Evolutionary conservation across 1,140 invertebrate genomes (phyloP), one percentile per base, ranked within the genome.

Genomic region (Atta texana): DNA sequence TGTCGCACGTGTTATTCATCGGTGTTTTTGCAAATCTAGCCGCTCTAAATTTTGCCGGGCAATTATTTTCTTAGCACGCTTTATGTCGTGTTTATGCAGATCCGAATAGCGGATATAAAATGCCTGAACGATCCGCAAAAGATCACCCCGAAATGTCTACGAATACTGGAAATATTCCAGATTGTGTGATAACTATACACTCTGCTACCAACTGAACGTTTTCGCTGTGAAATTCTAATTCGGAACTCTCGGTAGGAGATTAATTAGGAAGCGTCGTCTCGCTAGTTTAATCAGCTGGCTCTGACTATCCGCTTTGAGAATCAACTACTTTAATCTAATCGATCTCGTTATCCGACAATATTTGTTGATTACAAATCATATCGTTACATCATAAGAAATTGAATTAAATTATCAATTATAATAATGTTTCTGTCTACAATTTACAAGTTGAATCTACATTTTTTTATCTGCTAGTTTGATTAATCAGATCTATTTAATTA

Each of bases 341-440:
- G 64, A 85, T 85, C 69, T 87, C 55, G 74, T 78, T 87, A 78
- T 75, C 49, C 74, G 55, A 78, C 63, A 77, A 89, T 89, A 80
- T 85, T 85, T 85, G 74, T 61, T 44, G 7, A 0, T 63, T 8
- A 34, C 57, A 12, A 63, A 31, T 39, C 21, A 39, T 39, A 39
- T 1, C 34, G 7, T 39, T 39, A 39, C 34, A 39, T 3, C 55
- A 5, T 14, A 14, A 12, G 5, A 10, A 77, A 44, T 14, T 49
- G 18, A 2, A 78, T 66, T 51, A 64, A 53, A 66, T 66, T 21
- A 66, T 66, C 24, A 49, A 34, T 49, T 66, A 44, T 0, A 78
- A 49, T 64, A 51, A 64, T n/a, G 8, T 64, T 49, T 49, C 28
- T 14, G 10, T 76, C 53, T 44, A 61, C 1, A 18, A 44, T 39